Percentiles rank a stretch among this genome's conserved stretches.
phyloP scores from a whole-genome alignment of 2,113 vertebrate genomes.

The Alethe diademata region DNA sequence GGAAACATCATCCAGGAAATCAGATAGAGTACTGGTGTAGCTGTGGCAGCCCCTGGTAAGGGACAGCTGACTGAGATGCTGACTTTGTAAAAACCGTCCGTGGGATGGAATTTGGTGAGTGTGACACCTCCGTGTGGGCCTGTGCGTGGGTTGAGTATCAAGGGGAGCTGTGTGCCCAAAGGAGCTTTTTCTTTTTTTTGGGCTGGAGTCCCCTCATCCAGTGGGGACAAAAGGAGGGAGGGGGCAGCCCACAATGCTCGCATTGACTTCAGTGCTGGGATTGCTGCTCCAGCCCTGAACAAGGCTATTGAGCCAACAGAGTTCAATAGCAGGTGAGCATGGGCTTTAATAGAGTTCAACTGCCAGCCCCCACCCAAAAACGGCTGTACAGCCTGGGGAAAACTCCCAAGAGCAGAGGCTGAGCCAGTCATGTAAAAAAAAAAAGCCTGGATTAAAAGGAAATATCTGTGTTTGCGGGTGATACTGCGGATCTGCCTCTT shows the following conservation, averaged over 20 bases:
- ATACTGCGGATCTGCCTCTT: background rate
- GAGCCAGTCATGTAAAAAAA: background rate
- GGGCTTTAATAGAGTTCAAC: background rate
- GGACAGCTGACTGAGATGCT: background rate
- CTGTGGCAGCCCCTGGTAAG: background rate
- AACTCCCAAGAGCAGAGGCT: background rate
- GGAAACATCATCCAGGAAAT: background rate
- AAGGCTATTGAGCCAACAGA: slow-evolving; percentile 34
- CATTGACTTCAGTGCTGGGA: slow-evolving; percentile 1
- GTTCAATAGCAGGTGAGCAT: slow-evolving; percentile 67
- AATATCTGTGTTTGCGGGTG: background rate
- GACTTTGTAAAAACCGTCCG: background rate
- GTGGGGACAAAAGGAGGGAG: background rate
- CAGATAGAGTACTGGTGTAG: fast-evolving
- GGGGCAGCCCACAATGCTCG: background rate
- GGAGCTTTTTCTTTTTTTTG: background rate
- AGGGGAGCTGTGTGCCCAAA: background rate
- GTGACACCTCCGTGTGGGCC: background rate
- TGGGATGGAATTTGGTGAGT: background rate
- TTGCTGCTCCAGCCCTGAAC: background rate
- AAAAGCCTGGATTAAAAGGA: background rate
- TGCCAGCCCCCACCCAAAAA: background rate
- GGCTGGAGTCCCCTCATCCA: background rate
- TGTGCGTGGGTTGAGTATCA: background rate
- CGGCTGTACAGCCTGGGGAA: background rate